phyloP scores from a whole-genome alignment of 2,797 vertebrate genomes.

The Pseudocheirus occidentalis region DNA sequence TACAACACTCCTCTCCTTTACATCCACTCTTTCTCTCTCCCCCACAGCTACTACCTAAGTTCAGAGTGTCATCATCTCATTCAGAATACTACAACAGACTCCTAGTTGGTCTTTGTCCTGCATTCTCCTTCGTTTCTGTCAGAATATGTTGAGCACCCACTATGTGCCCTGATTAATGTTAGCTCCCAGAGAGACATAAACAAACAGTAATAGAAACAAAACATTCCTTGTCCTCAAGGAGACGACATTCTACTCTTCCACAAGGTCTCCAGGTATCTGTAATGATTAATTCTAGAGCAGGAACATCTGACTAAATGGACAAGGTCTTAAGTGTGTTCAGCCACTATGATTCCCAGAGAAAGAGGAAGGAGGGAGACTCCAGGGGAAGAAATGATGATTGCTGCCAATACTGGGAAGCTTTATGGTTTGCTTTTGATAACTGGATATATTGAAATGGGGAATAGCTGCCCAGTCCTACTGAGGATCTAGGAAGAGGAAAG shows the following conservation, averaged over 20 bases:
- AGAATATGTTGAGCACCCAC: background rate
- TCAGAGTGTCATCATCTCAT: background rate
- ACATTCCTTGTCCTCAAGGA: background rate
- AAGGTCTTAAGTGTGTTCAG: background rate
- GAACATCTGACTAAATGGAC: background rate
- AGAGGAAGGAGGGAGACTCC: background rate
- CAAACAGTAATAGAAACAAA: background rate
- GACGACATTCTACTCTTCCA: background rate
- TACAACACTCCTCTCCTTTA: background rate
- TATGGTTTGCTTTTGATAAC: background rate
- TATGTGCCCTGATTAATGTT: background rate
- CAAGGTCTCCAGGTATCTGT: background rate
- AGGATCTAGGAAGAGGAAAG: background rate
- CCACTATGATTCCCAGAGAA: background rate
- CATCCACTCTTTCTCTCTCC: background rate
- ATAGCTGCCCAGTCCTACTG: too few species aligned
- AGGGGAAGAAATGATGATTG: background rate
- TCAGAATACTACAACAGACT: background rate
- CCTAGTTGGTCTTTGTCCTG: background rate
- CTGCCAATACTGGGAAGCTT: background rate
- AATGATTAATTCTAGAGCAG: background rate
- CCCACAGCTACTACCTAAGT: background rate
- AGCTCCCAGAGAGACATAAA: background rate
- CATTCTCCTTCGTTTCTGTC: background rate
- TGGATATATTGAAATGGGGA: background rate